Base-by-base conservation (phyloP, 2,888 invertebrate genomes). In the Vanessa cardui region DNA sequence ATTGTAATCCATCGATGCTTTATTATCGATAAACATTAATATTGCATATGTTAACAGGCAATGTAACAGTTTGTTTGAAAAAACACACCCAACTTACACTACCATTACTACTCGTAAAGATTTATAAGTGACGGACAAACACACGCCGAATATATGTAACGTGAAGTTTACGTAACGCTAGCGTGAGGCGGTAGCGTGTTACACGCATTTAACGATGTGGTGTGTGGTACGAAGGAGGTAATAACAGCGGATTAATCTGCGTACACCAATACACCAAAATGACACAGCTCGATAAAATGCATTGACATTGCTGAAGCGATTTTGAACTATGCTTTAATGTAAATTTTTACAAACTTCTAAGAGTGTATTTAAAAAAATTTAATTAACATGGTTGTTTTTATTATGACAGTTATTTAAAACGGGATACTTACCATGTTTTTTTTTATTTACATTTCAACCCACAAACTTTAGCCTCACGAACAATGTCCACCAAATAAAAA, bases 141-240 rank as follows among this genome's bases (percentile, higher is more conserved):
- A 64, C 60, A 63, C 31, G 65, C 50, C 61, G 62, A 63, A 63
- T 71, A 69, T 68, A 56, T 67, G 64, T 68, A 69, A 69, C 69
- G 69, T 66, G 71, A 64, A 56, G 67, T 68, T 74, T 74, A 72
- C 74, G 75, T 73, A 74, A 75, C 60, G 46, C n/a, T 74, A 39
- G 72, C 74, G 74, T 75, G 73, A 69, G 66, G 62, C 72, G 72
- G 58, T 18, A 18, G 49, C 20, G 18, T 72, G 73, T 69, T 72
- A 68, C 74, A 62, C 56, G 66, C 68, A 66, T 69, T 70, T 68
- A 58, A 50, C 39, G 45, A 56, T 68, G 31, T 44, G 1, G 47
- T 21, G 39, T 26, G 9, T 64, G 68, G 64, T 20, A 8, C 47
- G 60, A 64, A 54, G n/a, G 33, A 56, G 6, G 18, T 39, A 9